Percentiles rank a stretch among this genome's conserved stretches.
Evolutionary conservation across 2,797 vertebrate species (phyloP).

Genomic region (Mallotus villosus): DNA sequence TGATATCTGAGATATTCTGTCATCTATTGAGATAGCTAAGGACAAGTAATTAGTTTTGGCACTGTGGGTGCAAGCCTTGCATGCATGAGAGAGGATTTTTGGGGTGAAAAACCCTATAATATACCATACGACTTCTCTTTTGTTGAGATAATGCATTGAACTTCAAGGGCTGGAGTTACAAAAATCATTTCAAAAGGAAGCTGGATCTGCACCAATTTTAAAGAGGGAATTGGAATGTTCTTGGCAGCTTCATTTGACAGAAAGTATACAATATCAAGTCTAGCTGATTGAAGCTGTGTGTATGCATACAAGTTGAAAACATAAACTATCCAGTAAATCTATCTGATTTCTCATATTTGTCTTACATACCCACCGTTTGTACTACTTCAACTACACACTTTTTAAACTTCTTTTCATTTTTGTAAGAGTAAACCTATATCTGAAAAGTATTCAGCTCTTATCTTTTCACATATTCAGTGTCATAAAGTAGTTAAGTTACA

Average conservation of each 20-base stretch:
- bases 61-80: conserved; percentile 44
- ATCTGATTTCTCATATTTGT: too few relatives aligned
- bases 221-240: neutral
- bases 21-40: conserved; percentile 43
- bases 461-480: too few relatives aligned
- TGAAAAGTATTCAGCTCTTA: too few relatives aligned
- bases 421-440: too few relatives aligned
- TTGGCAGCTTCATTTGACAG: conserved; percentile 16
- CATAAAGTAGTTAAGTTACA: conserved; percentile 3
- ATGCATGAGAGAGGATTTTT: neutral
- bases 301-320: neutral
- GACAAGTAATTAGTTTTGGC: conserved; percentile 57
- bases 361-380: too few relatives aligned
- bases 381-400: too few relatives aligned
- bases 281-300: conserved; percentile 28
- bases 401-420: too few relatives aligned
- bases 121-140: conserved; percentile 1
- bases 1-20: neutral
- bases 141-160: conserved; percentile 6
- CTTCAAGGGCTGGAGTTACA: neutral
- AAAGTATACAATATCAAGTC: conserved; percentile 18
- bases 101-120: neutral
- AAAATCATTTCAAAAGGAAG: conserved; percentile 6
- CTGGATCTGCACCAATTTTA: neutral
- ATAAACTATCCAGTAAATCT: too few relatives aligned